A percentile compares a stretch with the other conserved stretches of the same genome.
Evolutionary conservation across 2,113 vertebrate genomes (phyloP).

Genomic region (Scomber scombrus): DNA sequence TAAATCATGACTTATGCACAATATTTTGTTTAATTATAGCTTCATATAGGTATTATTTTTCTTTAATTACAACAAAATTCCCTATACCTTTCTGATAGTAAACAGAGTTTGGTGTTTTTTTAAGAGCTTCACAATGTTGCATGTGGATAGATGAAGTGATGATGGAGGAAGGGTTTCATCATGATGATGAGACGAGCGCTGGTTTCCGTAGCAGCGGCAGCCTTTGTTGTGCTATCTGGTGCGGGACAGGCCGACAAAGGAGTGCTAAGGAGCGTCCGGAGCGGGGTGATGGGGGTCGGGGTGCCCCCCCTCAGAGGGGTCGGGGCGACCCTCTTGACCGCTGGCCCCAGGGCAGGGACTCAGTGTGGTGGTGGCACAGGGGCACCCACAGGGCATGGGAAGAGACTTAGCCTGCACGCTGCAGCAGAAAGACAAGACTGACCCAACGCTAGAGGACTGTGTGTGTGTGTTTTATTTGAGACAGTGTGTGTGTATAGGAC

Average conservation of each 20-base stretch:
- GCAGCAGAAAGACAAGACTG: constrained; percentile 72
- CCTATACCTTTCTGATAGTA: not conserved
- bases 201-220: constrained; percentile 76
- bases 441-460: constrained; percentile 76
- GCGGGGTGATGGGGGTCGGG: constrained; percentile 84
- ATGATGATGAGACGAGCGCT: constrained; percentile 53
- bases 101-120: not conserved
- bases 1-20: not conserved
- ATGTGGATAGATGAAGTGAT: not conserved
- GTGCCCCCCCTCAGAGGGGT: constrained; percentile 86
- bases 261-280: constrained; percentile 87
- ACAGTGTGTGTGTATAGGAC: constrained; percentile 70
- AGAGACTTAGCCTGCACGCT: constrained; percentile 81
- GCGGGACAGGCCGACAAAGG: constrained; percentile 86
- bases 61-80: not conserved
- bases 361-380: constrained; percentile 91
- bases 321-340: constrained; percentile 91
- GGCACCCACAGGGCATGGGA: constrained; percentile 88
- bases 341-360: constrained; percentile 88
- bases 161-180: constrained; percentile 52
- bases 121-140: not conserved
- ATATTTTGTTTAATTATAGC: constrained; percentile 4
- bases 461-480: constrained; percentile 68
- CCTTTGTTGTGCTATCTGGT: constrained; percentile 83
- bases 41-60: not conserved